These are phyloP conservation scores for Drepana falcataria DNA, from an alignment of 2,888 invertebrate species.

Conservation along the genomic window DNA sequence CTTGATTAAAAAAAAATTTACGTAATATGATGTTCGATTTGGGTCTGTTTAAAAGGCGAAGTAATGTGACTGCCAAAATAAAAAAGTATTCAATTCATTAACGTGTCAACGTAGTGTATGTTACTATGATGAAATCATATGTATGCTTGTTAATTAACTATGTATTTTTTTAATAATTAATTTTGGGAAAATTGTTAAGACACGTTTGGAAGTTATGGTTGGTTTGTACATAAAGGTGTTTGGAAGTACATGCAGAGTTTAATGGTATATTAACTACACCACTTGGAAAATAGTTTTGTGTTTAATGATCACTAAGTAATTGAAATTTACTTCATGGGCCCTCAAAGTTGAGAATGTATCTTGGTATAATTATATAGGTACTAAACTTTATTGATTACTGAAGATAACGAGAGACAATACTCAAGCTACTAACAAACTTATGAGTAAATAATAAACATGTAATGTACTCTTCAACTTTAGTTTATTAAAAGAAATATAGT, in stretches of 20 bases:
- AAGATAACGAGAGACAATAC: background rate
- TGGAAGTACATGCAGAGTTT: too few relatives aligned
- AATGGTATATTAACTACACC: too few relatives aligned
- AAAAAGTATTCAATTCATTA: constrained; percentile 59
- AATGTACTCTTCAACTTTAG: too few relatives aligned
- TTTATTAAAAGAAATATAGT: too few relatives aligned
- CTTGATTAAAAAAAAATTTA: too few relatives aligned
- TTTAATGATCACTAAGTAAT: too few relatives aligned
- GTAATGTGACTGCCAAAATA: constrained; percentile 67
- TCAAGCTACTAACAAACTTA: background rate
- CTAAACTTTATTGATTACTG: background rate
- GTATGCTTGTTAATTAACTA: constrained; percentile 4
- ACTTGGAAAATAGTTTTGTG: too few relatives aligned
- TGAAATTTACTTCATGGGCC: too few relatives aligned
- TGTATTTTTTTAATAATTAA: background rate
- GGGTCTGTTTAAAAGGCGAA: constrained; percentile 12
- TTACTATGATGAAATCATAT: constrained; percentile 33
- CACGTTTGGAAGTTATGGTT: background rate
- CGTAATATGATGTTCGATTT: too few relatives aligned
- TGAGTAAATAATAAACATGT: background rate
- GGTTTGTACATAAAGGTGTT: background rate
- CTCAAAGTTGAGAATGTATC: too few relatives aligned
- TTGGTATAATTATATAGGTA: too few relatives aligned
- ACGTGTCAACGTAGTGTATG: constrained; percentile 42
- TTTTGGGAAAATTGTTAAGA: background rate